phyloP scores from a whole-genome alignment of 2,113 vertebrate genomes.

The Caranx ignobilis region DNA sequence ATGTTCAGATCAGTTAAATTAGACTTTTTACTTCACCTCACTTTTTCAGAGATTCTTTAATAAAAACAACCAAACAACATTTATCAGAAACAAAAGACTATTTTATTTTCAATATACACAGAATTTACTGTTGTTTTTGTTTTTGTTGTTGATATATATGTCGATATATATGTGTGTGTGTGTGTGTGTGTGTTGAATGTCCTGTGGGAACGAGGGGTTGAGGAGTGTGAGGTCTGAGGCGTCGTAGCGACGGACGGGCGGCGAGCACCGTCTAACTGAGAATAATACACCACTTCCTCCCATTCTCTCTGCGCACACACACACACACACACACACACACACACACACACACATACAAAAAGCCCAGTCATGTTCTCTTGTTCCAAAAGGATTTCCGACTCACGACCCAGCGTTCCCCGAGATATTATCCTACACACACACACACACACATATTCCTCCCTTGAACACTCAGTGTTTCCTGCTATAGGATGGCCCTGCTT shows the following conservation, averaged over 20 bases:
- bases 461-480: constrained; percentile 61
- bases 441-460: constrained; percentile 49
- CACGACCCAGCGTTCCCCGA: constrained; percentile 22
- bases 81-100: too few species aligned
- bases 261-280: constrained; percentile 56
- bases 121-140: too few species aligned
- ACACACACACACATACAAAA: constrained; percentile 23
- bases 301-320: constrained; percentile 49
- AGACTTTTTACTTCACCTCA: too few species aligned
- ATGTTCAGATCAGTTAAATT: too few species aligned
- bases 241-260: constrained; percentile 50
- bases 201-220: constrained; percentile 30
- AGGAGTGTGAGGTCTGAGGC: constrained; percentile 58
- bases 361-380: constrained; percentile 45
- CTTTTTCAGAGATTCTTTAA: too few species aligned
- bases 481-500: constrained; percentile 70
- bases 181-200: constrained; percentile 24
- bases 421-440: constrained; percentile 51
- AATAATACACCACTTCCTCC: constrained; percentile 71
- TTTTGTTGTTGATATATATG: constrained; percentile 7
- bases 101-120: too few species aligned
- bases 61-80: too few species aligned
- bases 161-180: constrained; percentile 24
- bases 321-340: constrained; percentile 40
- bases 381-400: constrained; percentile 72